phyloP scores from a whole-genome alignment of 2,797 vertebrate genomes.

The Lithobates sylvaticus region DNA sequence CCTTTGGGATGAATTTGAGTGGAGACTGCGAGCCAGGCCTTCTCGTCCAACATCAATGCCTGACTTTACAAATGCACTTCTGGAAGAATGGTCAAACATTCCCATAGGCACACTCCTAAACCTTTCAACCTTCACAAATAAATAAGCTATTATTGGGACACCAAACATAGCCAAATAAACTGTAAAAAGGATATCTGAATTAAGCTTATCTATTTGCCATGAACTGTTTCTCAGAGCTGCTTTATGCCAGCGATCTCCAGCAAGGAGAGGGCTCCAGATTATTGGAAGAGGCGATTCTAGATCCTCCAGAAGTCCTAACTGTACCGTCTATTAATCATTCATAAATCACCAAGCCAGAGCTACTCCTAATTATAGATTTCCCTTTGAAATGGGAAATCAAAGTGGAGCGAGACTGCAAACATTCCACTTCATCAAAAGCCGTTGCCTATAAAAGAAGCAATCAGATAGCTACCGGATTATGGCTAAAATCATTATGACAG shows the following conservation, averaged over 20 bases:
- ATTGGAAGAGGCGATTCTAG: neutral
- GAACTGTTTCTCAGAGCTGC: neutral
- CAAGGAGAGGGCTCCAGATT: neutral
- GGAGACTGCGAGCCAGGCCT: no score
- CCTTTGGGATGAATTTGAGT: no score
- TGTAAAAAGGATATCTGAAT: neutral
- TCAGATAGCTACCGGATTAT: conserved; percentile 29
- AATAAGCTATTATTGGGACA: neutral
- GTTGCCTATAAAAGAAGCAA: conserved; percentile 36
- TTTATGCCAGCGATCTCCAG: neutral
- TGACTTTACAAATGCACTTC: no score
- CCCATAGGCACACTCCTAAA: no score
- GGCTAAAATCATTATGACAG: conserved; percentile 41
- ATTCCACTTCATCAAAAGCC: conserved; percentile 33
- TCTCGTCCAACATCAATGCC: no score
- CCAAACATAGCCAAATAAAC: neutral
- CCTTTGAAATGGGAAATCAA: conserved; percentile 46
- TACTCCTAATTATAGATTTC: conserved; percentile 40
- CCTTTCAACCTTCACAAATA: no score
- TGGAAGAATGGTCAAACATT: no score
- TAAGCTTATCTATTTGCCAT: neutral
- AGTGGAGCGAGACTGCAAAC: conserved; percentile 27
- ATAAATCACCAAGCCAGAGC: conserved; percentile 26
- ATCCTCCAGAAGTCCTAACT: neutral
- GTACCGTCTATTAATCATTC: conserved; percentile 13